These are phyloP conservation scores for Nebria ingens DNA, from an alignment of 1,140 invertebrate species.

Conservation along the genomic window DNA sequence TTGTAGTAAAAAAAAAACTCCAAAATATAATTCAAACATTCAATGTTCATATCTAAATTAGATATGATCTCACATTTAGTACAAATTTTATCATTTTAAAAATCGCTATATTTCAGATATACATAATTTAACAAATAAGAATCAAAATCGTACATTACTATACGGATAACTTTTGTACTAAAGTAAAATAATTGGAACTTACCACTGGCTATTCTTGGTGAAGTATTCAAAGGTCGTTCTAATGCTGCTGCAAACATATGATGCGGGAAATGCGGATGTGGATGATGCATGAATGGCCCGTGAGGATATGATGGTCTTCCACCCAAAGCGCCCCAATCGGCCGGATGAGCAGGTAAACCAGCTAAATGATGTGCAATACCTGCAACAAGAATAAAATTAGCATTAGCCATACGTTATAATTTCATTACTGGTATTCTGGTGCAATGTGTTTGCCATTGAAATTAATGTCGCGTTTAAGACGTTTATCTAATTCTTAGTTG, in stretches of 20 bases:
- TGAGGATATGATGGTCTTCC: conserved; percentile 43
- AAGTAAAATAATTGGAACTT: conserved; percentile 13
- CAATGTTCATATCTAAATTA: too few relatives aligned
- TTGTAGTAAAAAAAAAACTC: too few relatives aligned
- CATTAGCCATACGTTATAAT: too few relatives aligned
- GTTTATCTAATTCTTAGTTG: not conserved
- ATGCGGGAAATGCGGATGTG: conserved; percentile 46
- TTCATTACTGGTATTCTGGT: not conserved
- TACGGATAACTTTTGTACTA: not conserved
- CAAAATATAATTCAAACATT: too few relatives aligned
- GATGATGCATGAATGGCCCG: conserved; percentile 39
- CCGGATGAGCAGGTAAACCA: conserved; percentile 41
- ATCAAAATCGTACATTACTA: too few relatives aligned
- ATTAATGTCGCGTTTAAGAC: not conserved
- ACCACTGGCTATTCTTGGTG: conserved; percentile 34
- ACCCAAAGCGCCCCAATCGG: conserved; percentile 50
- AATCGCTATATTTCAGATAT: too few relatives aligned
- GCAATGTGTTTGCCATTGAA: not conserved
- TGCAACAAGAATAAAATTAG: conserved; percentile 29
- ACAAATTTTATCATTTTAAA: too few relatives aligned
- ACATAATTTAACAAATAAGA: too few relatives aligned
- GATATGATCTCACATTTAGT: too few relatives aligned
- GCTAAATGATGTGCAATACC: conserved; percentile 56
- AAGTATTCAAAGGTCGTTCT: conserved; percentile 31
- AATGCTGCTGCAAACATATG: conserved; percentile 42